Percentiles rank a stretch among this genome's conserved stretches.
Evolutionary conservation across 2,113 vertebrate species (phyloP).

Genomic region (Sterrhoptilus dennistouni): DNA sequence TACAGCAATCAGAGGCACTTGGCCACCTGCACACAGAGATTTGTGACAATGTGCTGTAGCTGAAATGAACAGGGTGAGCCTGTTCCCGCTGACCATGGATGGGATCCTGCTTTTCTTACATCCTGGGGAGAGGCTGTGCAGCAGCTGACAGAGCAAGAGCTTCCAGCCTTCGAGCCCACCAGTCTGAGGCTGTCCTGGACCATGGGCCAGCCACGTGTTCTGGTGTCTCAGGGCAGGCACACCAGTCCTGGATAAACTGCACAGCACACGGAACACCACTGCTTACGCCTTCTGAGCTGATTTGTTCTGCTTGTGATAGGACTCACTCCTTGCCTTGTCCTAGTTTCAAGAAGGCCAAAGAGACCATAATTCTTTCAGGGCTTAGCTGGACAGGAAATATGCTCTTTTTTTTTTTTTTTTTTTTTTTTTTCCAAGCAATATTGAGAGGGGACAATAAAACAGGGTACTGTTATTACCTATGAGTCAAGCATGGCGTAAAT

Average conservation of each 20-base stretch:
- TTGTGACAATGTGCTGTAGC: not conserved
- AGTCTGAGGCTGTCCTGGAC: not conserved
- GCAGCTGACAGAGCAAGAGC: not conserved
- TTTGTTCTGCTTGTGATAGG: not conserved
- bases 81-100: not conserved
- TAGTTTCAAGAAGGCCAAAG: not conserved
- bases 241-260: not conserved
- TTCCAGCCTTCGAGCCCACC: not conserved
- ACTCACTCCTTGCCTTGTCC: not conserved
- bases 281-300: not conserved
- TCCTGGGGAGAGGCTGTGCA: not conserved
- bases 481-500: accelerated
- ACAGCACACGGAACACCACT: accelerated
- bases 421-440: too few species aligned
- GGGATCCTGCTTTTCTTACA: not conserved
- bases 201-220: accelerated
- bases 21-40: not conserved
- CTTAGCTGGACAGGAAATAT: not conserved
- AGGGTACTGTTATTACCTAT: not conserved
- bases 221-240: too few species aligned
- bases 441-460: not conserved
- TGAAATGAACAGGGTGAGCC: not conserved
- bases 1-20: not conserved
- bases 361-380: not conserved
- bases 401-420: not conserved